A percentile compares a stretch with the other conserved stretches of the same genome.
Conservation (phyloP, 2,797 vertebrate species). For the Melopsittacus undulatus region DNA sequence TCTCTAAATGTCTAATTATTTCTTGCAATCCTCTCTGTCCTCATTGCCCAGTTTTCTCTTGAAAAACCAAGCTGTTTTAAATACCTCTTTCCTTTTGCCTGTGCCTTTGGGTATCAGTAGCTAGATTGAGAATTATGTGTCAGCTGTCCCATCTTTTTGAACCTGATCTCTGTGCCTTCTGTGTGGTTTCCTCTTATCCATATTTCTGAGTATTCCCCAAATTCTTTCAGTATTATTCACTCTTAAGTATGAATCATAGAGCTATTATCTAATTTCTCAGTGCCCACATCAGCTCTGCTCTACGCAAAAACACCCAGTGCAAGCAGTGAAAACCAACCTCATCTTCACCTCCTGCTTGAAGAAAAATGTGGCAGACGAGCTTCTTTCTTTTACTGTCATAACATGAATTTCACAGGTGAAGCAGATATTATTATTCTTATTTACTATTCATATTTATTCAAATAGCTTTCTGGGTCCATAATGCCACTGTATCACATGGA, state of each 20-base stretch:
- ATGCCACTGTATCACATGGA: neutral
- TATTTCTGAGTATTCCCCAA: neutral
- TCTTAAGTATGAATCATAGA: constrained; percentile 5
- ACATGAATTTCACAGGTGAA: neutral
- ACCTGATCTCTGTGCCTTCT: neutral
- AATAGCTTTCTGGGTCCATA: neutral
- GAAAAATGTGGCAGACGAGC: neutral
- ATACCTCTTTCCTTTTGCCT: neutral
- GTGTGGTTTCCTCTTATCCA: neutral
- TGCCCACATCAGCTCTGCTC: neutral
- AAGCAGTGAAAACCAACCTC: neutral
- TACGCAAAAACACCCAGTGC: neutral
- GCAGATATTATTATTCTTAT: neutral
- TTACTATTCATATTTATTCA: neutral
- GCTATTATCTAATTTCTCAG: neutral
- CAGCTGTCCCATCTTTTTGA: neutral
- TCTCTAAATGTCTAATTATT: neutral
- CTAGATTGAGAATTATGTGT: neutral
- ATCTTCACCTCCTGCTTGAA: neutral
- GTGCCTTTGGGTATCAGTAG: neutral
- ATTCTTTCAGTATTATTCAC: neutral
- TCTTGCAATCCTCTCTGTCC: neutral
- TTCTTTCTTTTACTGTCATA: neutral
- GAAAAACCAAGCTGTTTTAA: neutral
- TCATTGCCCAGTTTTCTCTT: neutral